Evolutionary conservation across 2,888 invertebrate genomes (phyloP).

Genomic region (Junonia oenone): DNA sequence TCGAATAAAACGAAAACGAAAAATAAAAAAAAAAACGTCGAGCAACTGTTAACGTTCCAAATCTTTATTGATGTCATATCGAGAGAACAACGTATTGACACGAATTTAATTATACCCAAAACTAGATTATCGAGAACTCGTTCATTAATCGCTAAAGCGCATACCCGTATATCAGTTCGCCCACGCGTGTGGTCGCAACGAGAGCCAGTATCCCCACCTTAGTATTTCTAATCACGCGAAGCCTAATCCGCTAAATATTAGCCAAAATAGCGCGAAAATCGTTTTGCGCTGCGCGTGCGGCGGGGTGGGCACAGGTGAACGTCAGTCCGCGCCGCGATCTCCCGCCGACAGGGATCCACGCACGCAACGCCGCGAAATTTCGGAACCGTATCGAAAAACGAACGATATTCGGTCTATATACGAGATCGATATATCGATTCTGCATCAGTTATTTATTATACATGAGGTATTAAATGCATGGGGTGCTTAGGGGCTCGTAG

Average conservation of each 20-base stretch:
- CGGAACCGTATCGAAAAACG: slow-evolving; percentile 59
- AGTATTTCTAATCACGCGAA: slow-evolving; percentile 64
- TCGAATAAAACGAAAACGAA: slow-evolving; percentile 2
- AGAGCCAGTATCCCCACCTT: slow-evolving; percentile 38
- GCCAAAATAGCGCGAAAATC: slow-evolving; percentile 79
- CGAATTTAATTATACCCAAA: slow-evolving; percentile 42
- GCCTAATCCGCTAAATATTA: slow-evolving; percentile 76
- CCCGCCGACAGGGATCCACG: slow-evolving; percentile 71
- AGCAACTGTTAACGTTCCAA: not conserved
- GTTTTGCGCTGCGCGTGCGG: slow-evolving; percentile 68
- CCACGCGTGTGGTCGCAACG: slow-evolving; percentile 46
- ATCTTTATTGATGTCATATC: slow-evolving; percentile 14
- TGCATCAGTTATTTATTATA: slow-evolving; percentile 11
- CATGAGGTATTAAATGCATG: slow-evolving; percentile 20
- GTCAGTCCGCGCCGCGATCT: slow-evolving; percentile 73
- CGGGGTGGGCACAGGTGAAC: slow-evolving; percentile 63
- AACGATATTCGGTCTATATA: slow-evolving; percentile 36
- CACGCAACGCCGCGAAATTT: slow-evolving; percentile 64
- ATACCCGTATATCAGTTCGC: slow-evolving; percentile 53
- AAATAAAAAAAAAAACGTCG: slow-evolving; percentile 2
- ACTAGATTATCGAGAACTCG: slow-evolving; percentile 47
- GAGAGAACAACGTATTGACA: slow-evolving; percentile 25
- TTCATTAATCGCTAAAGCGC: slow-evolving; percentile 52
- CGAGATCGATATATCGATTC: slow-evolving; percentile 5
- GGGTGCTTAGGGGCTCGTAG: slow-evolving; percentile 41